Evolutionary conservation across 2,888 invertebrate genomes (phyloP).

Genomic region (Pachydiplax longipennis): DNA sequence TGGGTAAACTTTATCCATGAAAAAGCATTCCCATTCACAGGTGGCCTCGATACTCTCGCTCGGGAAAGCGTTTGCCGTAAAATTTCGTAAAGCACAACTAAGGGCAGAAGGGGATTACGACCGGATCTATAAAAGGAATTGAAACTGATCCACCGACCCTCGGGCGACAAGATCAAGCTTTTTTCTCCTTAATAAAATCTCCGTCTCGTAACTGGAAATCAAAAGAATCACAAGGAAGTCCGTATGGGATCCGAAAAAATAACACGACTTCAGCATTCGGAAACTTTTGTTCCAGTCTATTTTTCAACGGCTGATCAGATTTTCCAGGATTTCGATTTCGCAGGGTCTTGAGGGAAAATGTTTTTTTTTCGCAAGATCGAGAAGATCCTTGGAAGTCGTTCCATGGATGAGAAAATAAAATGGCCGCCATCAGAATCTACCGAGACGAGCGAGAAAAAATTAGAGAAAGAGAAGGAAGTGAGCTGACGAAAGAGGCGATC

Average conservation of each 20-base stretch:
- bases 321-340: neutral
- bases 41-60: neutral
- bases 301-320: too few species aligned
- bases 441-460: neutral
- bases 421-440: neutral
- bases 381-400: neutral
- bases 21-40: neutral
- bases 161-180: too few species aligned
- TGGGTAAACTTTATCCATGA: neutral
- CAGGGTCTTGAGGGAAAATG: neutral
- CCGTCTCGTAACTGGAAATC: too few species aligned
- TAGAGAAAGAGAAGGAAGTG: neutral
- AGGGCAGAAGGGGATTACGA: too few species aligned
- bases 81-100: neutral
- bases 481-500: neutral
- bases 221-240: too few species aligned
- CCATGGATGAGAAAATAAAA: neutral
- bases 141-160: too few species aligned
- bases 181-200: too few species aligned
- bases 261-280: too few species aligned
- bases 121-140: too few species aligned
- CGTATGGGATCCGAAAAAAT: too few species aligned
- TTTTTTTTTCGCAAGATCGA: neutral
- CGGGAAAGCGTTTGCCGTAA: neutral
- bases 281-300: too few species aligned